Base-by-base conservation (phyloP, 1,140 invertebrate genomes). In the Orussus abietinus region DNA sequence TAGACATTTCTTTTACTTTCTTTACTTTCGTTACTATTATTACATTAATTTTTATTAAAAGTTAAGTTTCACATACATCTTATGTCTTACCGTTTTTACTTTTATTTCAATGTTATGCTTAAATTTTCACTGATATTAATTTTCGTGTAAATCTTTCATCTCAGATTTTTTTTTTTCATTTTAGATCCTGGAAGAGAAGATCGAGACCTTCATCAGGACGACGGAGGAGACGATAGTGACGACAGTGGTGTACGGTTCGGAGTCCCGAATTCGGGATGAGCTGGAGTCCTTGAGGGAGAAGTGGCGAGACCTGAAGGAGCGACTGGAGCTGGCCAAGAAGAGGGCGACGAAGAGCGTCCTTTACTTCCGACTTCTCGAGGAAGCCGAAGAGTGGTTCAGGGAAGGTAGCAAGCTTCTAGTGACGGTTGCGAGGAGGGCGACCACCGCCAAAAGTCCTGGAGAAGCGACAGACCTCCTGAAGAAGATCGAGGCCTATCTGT, bases 401-500 rank as follows among this genome's bases (percentile, higher is more conserved):
- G 80, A 87, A 61, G 84, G 83, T 3, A 86, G 79, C 48, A 80
- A 80, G 56, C 64, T 89, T n/a, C 60, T 90, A 14, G 77, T 85
- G 30, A 74, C 77, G 3, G 79, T 87, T 30, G 82, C 84, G 2
- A 74, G 81, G 45, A 80, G 80, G 54, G 80, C 85, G 1, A 80
- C 80, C 0, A 67, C 72, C n/a, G 82, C 85, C 2, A 80, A 77
- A 54, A 67, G 60, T 14, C 79, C 84, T 3, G 73, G 80, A 49
- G 82, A 81, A 55, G 77, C 78, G 0, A 65, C 57, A 25, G 62
- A 75, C 7, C 68, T 90, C 6, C 61, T 87, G 2, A 62, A 73
- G 19, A 80, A 85, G 54, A 77, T 90, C 4, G 76, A 85, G 30
- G 63, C 57, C 5, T 88, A 86, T 59, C 62, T 88, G 1, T 81